Base-by-base conservation (phyloP, 2,888 invertebrate species). In the Microdon myrmicae region DNA sequence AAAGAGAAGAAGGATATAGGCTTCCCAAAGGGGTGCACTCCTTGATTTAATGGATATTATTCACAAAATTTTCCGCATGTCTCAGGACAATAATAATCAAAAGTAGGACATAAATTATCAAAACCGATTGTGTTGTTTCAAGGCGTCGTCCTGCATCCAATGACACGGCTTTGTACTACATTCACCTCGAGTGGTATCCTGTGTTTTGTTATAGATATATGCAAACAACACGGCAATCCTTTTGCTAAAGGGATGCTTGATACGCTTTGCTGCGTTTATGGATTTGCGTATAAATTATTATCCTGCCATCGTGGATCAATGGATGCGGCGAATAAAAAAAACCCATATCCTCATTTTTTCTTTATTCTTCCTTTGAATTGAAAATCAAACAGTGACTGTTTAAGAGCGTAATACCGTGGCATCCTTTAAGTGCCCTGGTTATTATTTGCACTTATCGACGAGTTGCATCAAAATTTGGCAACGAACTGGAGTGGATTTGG, bases 11-110 rank as follows among this genome's bases (percentile, higher is more conserved):
- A 32, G 14, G 31, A 43, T 25, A 28, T 29, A 48, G 28, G 29
- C 37, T 43, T 26, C 58, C 51, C 58, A 35, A 51, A 58, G 58
- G 64, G 64, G 58, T 58, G 51, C 41, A 58, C 61, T 64, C 58
- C n/a, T n/a, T n/a, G 64, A 64, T 64, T 64, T 64, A 64, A 64
- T 64, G 64, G 47, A 64, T 43, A 61, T 55, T 61, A 49, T 61
- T 53, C 16, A 51, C 45, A 58, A 12, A 35, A 58, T 58, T 39
- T 22, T 43, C 45, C 58, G 58, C 64, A 58, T 64, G 64, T 64
- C 58, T 41, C 58, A 64, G 64, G 64, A 58, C n/a, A n/a, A n/a
- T 64, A 64, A 64, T 64, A 64, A 64, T 64, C 64, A 51, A 58
- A 64, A 64, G 64, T 58, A 53, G 64, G 32, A 64, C 64, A 64